Conservation (phyloP, 2,888 invertebrate genomes). For the Mesochorus sp. region DNA sequence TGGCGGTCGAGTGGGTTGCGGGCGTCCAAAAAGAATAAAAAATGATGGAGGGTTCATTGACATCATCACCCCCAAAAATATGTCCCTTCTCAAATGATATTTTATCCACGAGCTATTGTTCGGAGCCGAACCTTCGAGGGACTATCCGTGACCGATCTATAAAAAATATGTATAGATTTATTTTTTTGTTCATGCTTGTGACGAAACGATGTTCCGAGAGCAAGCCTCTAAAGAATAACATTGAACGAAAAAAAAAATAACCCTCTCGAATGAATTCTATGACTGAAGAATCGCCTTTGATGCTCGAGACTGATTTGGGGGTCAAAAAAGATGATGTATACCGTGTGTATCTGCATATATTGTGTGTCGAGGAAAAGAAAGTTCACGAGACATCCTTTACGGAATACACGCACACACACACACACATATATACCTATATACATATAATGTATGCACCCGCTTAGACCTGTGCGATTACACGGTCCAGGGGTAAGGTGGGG, state of each 20-base stretch:
- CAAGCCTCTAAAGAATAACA: too few species aligned
- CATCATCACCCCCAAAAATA: too few species aligned
- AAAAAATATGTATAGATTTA: too few species aligned
- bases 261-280: conserved; percentile 6
- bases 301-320: background rate
- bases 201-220: background rate
- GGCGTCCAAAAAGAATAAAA: too few species aligned
- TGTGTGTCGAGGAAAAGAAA: background rate
- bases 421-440: background rate
- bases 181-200: too few species aligned
- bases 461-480: background rate
- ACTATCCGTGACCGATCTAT: too few species aligned
- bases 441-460: too few species aligned
- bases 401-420: conserved; percentile 10
- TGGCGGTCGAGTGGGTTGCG: too few species aligned
- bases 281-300: background rate
- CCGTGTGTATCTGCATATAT: background rate
- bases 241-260: background rate
- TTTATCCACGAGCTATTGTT: too few species aligned
- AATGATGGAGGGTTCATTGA: too few species aligned
- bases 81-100: too few species aligned
- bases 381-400: conserved; percentile 28
- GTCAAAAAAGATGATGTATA: background rate
- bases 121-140: too few species aligned
- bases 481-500: background rate